Evolutionary conservation across 2,113 vertebrate species (phyloP).

Genomic region (Notarius quadriscutis): DNA sequence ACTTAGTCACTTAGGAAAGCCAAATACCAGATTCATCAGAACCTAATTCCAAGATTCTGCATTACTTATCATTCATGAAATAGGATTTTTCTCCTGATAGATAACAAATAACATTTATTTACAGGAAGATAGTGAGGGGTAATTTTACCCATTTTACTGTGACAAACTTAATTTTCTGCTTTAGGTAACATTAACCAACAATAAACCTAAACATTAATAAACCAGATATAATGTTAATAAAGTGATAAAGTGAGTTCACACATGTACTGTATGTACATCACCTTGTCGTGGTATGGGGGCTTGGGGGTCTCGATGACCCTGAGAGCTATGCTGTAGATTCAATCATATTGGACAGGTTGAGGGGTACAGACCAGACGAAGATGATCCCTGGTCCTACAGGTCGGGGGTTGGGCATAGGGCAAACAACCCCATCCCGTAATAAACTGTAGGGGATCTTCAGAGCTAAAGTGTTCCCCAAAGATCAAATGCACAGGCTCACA

Average conservation of each 20-base stretch:
- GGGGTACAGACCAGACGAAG: too few species aligned
- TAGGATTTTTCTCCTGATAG: background rate
- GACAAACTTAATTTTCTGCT: background rate
- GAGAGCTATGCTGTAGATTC: too few species aligned
- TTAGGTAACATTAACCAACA: background rate
- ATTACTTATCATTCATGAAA: background rate
- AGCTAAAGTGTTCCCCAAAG: too few species aligned
- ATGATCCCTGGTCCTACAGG: too few species aligned
- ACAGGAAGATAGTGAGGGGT: background rate
- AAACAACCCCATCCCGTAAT: too few species aligned
- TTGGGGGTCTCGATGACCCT: too few species aligned
- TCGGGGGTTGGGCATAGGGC: too few species aligned
- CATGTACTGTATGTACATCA: background rate
- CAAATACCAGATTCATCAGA: background rate
- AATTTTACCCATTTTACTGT: background rate
- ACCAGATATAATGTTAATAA: background rate
- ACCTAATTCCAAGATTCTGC: constrained; percentile 3
- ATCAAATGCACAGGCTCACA: too few species aligned
- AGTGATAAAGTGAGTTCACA: background rate
- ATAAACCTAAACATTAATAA: background rate
- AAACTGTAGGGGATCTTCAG: too few species aligned
- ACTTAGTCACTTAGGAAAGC: constrained; percentile 2
- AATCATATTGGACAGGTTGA: too few species aligned
- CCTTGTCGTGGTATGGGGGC: too few species aligned
- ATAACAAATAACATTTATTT: background rate